Conservation (phyloP, 2,797 vertebrate genomes). For the Acrossocheilus wenchowensis region DNA sequence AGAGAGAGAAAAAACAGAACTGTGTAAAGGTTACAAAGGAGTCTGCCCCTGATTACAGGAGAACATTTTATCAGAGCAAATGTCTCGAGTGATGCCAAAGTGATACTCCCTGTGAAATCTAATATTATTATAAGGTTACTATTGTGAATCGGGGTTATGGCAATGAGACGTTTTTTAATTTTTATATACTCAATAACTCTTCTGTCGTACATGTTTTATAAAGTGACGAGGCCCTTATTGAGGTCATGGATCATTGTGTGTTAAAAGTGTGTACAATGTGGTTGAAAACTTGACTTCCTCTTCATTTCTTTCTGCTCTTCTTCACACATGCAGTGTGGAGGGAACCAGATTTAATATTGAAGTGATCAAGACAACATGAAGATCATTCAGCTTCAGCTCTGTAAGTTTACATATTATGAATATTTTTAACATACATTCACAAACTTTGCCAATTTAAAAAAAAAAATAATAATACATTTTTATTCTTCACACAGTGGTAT, state of each 20-base stretch:
- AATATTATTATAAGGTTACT: not conserved
- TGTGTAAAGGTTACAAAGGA: too few species aligned
- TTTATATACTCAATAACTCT: too few species aligned
- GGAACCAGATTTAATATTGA: not conserved
- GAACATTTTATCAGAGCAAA: not conserved
- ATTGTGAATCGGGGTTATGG: not conserved
- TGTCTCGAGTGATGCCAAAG: not conserved
- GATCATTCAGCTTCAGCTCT: not conserved
- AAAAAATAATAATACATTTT: too few species aligned
- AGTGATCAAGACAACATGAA: not conserved
- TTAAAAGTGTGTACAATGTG: not conserved
- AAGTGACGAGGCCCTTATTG: not conserved
- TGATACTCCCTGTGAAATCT: not conserved
- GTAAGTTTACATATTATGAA: not conserved
- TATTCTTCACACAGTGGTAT: not conserved
- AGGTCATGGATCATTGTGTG: not conserved
- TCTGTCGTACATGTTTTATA: too few species aligned
- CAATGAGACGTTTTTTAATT: not conserved
- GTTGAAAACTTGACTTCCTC: not conserved
- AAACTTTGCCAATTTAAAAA: too few species aligned
- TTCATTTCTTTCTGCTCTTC: not conserved
- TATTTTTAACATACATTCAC: not conserved
- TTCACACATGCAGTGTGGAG: not conserved
- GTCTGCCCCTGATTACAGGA: not conserved
- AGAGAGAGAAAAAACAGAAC: too few species aligned